Evolutionary conservation across 1,140 invertebrate genomes (phyloP), one percentile per base, ranked within the genome.

Genomic region (Leptinotarsa lineolata): DNA sequence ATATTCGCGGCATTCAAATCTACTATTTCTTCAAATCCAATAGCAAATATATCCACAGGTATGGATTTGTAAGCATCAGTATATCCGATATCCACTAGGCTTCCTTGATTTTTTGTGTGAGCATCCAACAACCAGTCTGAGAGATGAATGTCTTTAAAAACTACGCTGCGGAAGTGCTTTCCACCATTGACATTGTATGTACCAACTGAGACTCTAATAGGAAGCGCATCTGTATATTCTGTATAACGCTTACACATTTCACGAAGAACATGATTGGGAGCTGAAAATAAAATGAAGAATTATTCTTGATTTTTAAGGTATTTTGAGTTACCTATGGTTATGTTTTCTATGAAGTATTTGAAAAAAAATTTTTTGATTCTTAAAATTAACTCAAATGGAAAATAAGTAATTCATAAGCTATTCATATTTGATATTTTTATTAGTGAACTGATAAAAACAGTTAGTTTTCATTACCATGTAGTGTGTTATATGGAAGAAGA

Each of bases 131-230:
- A 86, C 98, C 97, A 99, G 86, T 99, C 96, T 18, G 94, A 90
- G 59, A 99, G 84, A 1, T 95, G 95, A 2, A 96, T 89, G 85
- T 99, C 94, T 86, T 97, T 98, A 82, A 97, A 98, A 15, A 95
- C 97, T 64, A 99, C 92, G 85, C 96, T 98, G 76, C 97, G 90
- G 81, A 99, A 99, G 87, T 98, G 96, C 85, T 98, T 99, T 22
- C 98, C 98, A 46, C 98, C 98, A 87, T 99, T 99, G 0, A 99
- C 98, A 86, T 99, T 99, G 85, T 99, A 99, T 2, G 98, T 99
- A 13, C 95, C 97, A 65, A 98, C 91, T 69, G 93, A 92, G 4
- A 99, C 89, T 46, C 94, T 87, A 1, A 98, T 86, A 74, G 88
- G 89, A 48, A 90, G 87, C 0, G 91, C 87, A 66, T 89, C 87